Conservation (phyloP, 2,888 invertebrate species). For the Teinopalpus imperialis region DNA sequence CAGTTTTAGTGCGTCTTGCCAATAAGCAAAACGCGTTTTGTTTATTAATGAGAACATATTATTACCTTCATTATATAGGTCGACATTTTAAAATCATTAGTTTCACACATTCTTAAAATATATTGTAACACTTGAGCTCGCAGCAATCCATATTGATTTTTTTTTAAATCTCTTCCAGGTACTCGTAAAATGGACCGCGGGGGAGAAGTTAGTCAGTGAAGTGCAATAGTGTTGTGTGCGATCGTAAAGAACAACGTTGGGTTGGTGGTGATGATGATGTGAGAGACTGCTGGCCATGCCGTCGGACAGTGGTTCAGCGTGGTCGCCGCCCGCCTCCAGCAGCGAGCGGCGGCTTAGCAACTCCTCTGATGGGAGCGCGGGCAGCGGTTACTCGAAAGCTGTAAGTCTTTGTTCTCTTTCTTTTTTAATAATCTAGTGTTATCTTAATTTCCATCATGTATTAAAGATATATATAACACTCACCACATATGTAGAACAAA, state of each 20-base stretch:
- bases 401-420: slow-evolving; percentile 49
- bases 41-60: slow-evolving; percentile 28
- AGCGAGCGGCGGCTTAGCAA: slow-evolving; percentile 76
- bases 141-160: too few species aligned
- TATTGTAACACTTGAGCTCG: too few species aligned
- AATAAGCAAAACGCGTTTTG: neutral
- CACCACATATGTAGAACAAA: too few species aligned
- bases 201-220: slow-evolving; percentile 49
- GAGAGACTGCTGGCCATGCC: slow-evolving; percentile 69
- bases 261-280: slow-evolving; percentile 52
- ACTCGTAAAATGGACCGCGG: slow-evolving; percentile 59
- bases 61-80: too few species aligned
- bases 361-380: slow-evolving; percentile 76
- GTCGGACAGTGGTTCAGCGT: slow-evolving; percentile 74
- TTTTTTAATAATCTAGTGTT: too few species aligned
- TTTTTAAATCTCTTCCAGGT: slow-evolving; percentile 62
- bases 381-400: slow-evolving; percentile 76
- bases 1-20: neutral
- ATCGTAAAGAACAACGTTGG: slow-evolving; percentile 26
- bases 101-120: too few species aligned
- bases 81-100: too few species aligned
- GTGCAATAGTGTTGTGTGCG: slow-evolving; percentile 55
- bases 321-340: slow-evolving; percentile 74
- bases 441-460: too few species aligned
- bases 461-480: too few species aligned